Evolutionary conservation across 1,140 invertebrate genomes (phyloP), one percentile per base, ranked within the genome.

Genomic region (Zophobas morio): DNA sequence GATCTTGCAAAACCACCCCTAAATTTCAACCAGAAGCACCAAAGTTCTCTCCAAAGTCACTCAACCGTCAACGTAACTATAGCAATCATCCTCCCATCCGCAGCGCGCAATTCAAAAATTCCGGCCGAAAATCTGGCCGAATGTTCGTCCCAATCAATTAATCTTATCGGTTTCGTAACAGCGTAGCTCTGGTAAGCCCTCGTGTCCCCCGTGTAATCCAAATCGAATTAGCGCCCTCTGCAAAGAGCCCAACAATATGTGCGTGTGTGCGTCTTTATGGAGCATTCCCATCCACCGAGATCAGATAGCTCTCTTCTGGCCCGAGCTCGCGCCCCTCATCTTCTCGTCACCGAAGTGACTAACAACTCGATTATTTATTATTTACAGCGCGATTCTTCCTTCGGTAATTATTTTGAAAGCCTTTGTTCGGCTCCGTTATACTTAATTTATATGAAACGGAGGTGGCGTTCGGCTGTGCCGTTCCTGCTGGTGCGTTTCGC

Each of bases 391-490:
- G 78, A 76, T 70, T 80, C 76, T 80, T 81, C 76, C 80, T 79
- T 80, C 79, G 76, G 79, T 82, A 82, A 82, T 82, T 82, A 82
- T 82, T 82, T 82, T 82, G 79, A 80, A 76, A 82, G 81, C 81
- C 78, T 82, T 79, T 82, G 81, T 82, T 82, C 81, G 80, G 79
- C 80, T 78, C 51, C 63, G 53, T 49, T 70, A 70, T 81, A 81
- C 75, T 80, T 80, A 82, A 82, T 82, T 82, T 82, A 82, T 79
- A 72, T 56, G 54, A 70, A 35, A 37, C 46, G 70, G 39, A 8
- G 37, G 63, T 78, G 20, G 71, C 49, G 63, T 75, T 51, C 20
- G 6, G 42, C 56, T 46, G 56, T 54, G 56, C 70, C 35, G 35
- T 37, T 39, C 60, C 20, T 20, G 20, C 20, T 20, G 4, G 3